Evolutionary conservation across 2,888 invertebrate genomes (phyloP).

Genomic region (Mesochorus sp.): DNA sequence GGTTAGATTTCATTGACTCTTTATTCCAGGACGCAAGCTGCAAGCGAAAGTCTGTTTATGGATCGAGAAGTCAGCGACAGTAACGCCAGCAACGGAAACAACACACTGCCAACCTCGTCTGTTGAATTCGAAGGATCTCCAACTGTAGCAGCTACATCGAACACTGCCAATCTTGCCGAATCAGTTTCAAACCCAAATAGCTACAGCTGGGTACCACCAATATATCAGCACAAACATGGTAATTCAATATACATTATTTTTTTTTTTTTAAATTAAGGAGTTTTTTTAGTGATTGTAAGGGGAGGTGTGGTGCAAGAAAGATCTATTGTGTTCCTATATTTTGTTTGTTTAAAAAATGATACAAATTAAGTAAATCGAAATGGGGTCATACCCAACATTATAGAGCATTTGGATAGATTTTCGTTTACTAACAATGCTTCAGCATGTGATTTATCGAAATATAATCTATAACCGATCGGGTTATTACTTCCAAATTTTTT

Average conservation of each 20-base stretch:
- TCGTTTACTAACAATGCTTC: too few relatives aligned
- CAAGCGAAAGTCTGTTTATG: slow-evolving; percentile 38
- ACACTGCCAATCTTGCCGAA: slow-evolving; percentile 63
- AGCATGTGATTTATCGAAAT: too few relatives aligned
- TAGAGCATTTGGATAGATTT: too few relatives aligned
- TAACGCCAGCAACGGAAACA: slow-evolving; percentile 7
- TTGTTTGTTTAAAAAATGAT: too few relatives aligned
- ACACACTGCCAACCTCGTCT: slow-evolving; percentile 52
- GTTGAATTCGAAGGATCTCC: slow-evolving; percentile 66
- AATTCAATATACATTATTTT: slow-evolving; percentile 32
- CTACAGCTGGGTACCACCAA: slow-evolving; percentile 77
- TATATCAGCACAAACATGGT: slow-evolving; percentile 77
- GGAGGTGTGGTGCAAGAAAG: too few relatives aligned
- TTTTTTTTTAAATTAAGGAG: not conserved
- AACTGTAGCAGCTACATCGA: slow-evolving; percentile 48
- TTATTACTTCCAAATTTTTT: too few relatives aligned
- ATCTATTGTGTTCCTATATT: too few relatives aligned
- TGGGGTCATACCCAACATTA: too few relatives aligned
- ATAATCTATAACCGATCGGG: too few relatives aligned
- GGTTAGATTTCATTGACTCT: not conserved
- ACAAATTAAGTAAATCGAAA: too few relatives aligned
- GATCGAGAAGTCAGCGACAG: slow-evolving; percentile 41
- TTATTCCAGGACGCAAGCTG: slow-evolving; percentile 33
- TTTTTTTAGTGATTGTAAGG: too few relatives aligned
- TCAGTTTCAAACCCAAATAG: slow-evolving; percentile 72